Evolutionary conservation across 2,113 vertebrate genomes (phyloP).

Genomic region (Bubo blakistoni): DNA sequence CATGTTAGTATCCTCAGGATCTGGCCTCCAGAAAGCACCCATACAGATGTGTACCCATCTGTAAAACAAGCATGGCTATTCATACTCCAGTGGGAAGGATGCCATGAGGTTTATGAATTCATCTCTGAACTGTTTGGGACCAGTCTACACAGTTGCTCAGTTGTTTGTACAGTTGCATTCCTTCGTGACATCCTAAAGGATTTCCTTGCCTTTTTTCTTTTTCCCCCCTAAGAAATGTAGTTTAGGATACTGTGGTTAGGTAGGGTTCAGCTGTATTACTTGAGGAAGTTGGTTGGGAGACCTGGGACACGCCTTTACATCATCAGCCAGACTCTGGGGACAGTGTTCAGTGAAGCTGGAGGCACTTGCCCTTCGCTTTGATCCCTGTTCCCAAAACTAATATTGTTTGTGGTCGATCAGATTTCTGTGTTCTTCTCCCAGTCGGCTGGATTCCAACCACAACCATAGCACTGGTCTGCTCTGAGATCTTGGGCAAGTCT

Average conservation of each 20-base stretch:
- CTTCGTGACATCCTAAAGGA: not conserved
- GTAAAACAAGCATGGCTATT: not conserved
- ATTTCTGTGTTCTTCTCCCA: not conserved
- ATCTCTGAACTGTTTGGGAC: not conserved
- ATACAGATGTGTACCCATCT: not conserved
- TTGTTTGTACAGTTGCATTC: not conserved
- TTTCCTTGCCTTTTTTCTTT: not conserved
- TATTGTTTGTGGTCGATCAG: not conserved
- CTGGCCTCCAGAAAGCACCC: not conserved
- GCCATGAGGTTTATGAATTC: not conserved
- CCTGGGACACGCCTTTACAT: not conserved
- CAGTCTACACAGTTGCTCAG: not conserved
- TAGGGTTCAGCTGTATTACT: not conserved
- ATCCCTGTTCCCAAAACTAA: not conserved
- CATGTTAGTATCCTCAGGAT: not conserved
- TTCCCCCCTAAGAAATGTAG: not conserved
- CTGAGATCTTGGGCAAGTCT: not conserved
- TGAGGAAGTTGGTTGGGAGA: not conserved
- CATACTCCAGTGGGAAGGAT: not conserved
- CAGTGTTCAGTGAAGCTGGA: not conserved
- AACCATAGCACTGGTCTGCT: not conserved
- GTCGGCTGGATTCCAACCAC: not conserved
- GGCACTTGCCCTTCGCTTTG: not conserved
- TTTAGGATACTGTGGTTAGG: not conserved
- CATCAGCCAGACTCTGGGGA: rapidly evolving